Evolutionary conservation across 2,888 invertebrate species (phyloP), one percentile per base, ranked within the genome.

Genomic region (Perizoma affinitatum): DNA sequence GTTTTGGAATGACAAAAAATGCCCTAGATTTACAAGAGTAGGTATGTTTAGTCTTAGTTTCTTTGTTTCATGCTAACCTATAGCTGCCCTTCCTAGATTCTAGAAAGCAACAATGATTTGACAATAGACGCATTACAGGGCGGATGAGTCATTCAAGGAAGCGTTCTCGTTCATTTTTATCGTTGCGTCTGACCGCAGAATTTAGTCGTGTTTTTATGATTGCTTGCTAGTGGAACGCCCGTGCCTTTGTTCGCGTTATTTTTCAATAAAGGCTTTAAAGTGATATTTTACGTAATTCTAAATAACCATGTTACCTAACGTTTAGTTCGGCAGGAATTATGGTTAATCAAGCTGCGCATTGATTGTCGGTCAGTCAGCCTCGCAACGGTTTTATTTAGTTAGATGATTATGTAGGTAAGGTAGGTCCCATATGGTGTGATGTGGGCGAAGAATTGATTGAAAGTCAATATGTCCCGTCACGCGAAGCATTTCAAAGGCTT

Each of bases 381-480:
- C 22, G 22, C 22, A 22, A 3, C 22, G 3, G 22, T 22, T 22
- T 38, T 38, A 7, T 38, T 7, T 38, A 38, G 38, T 43, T 49
- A 57, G 44, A 53, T 51, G 54, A 51, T 47, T 43, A 43, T 48
- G 45, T 56, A 58, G 5, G 38, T 61, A 54, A 55, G 45, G 61
- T 48, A 54, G 38, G 53, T 61, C 50, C 50, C 54, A 33, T 58
- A 58, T 42, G 10, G 43, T 53, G 59, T 67, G 62, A 69, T 74
- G 71, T 74, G 73, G 76, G 71, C 73, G 70, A 75, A 69, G 69
- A 63, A 81, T 80, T 82, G 79, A 85, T 84, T 81, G 76, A 74
- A 79, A 76, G 82, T 78, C 83, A 83, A 84, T 82, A 81, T 79
- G 80, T 50, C 73, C 76, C 69, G 72, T 76, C 75, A 76, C 69